Conservation (phyloP, 2,888 invertebrate species). For the Suillia variegata region DNA sequence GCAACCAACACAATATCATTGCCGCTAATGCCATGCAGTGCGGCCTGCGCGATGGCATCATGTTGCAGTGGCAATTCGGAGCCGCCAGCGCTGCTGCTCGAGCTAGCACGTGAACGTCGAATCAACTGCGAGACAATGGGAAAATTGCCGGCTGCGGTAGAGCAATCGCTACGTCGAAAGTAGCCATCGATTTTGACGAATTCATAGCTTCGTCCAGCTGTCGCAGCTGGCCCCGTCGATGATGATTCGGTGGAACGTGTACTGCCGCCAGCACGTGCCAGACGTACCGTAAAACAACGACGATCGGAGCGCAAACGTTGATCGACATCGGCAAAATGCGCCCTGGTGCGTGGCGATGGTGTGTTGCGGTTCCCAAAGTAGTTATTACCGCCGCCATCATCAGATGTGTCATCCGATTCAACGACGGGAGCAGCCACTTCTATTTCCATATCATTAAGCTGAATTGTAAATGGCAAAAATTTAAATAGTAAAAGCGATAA, state of each 20-base stretch:
- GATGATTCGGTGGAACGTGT: constrained; percentile 61
- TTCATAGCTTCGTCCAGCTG: constrained; percentile 72
- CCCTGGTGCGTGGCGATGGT: constrained; percentile 38
- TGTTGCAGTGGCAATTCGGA: constrained; percentile 42
- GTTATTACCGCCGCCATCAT: neutral
- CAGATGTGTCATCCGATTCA: constrained; percentile 23
- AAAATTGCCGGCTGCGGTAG: constrained; percentile 62
- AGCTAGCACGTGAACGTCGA: constrained; percentile 62
- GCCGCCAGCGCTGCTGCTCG: constrained; percentile 8
- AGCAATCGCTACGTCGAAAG: constrained; percentile 66
- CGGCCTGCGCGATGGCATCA: constrained; percentile 62
- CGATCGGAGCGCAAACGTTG: constrained; percentile 61
- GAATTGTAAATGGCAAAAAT: too few relatives aligned
- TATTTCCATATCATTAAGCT: too few relatives aligned
- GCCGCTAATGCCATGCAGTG: constrained; percentile 64
- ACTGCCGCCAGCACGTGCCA: constrained; percentile 68
- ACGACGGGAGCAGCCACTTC: too few relatives aligned
- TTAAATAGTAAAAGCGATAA: too few relatives aligned
- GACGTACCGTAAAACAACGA: constrained; percentile 65
- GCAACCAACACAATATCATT: constrained; percentile 74
- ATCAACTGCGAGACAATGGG: constrained; percentile 60
- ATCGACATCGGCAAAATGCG: constrained; percentile 49
- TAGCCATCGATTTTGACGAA: constrained; percentile 72
- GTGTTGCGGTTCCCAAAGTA: too few relatives aligned
- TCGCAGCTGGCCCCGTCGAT: too few relatives aligned